Evolutionary conservation across 1,140 invertebrate genomes (phyloP), one percentile per base, ranked within the genome.

Genomic region (Rhizoglyphus robini): DNA sequence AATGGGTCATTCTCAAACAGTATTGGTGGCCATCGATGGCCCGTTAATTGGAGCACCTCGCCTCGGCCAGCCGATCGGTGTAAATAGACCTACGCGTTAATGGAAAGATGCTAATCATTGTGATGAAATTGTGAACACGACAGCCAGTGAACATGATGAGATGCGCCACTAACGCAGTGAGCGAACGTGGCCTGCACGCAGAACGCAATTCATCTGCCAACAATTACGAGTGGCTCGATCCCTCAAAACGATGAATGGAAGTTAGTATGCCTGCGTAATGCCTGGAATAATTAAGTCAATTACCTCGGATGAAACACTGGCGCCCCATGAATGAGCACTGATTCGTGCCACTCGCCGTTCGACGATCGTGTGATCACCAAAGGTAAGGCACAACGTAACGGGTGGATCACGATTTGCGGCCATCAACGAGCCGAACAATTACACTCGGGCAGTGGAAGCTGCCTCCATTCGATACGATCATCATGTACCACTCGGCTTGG

Each of bases 181-280:
- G 15, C 23, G 41, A 46, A 46, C 41, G 23, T 23, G 41, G 41
- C 41, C 41, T 46, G 41, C 15, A 15, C 15, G 23, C 41, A 46
- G n/a, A n/a, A n/a, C n/a, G 8, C 51, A 54, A 54, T 54, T 54
- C 51, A 54, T 54, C 51, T 54, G 51, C 51, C 51, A 32, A 54
- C 51, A 54, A 54, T 32, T 27, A 54, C 31, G 51, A 54, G 23
- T 54, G 51, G 23, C 8, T 54, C 8, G 23, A 54, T 54, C 8
- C 8, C 8, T 54, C 8, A 54, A 54, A 54, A 27, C 23, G 51
- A 27, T 54, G 51, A 27, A 32, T 32, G 23, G 23, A 32, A 25
- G 51, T 25, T 5, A 25, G 51, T 32, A 15, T 8, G 31, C 15
- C 23, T 15, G 51, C 51, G 51, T 54, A 54, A 54, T 54, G 51